phyloP scores from a whole-genome alignment of 2,888 invertebrate genomes.

The Cyclophora albipunctata region DNA sequence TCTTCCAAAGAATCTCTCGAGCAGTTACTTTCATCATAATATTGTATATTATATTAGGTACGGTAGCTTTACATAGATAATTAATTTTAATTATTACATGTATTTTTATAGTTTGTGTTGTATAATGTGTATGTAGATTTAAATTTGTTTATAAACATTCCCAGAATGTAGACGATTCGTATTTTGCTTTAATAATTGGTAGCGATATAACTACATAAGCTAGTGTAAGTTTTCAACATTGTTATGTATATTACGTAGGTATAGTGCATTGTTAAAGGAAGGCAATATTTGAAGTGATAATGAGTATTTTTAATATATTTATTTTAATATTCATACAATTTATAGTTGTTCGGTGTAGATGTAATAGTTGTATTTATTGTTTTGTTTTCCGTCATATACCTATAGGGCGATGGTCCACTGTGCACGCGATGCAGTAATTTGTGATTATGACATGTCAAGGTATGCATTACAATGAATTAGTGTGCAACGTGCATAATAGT shows the following conservation, averaged over 20 bases:
- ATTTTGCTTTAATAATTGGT: conserved; percentile 54
- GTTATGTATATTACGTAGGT: conserved; percentile 19
- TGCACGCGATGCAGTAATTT: too few species aligned
- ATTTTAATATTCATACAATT: conserved; percentile 29
- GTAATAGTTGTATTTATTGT: conserved; percentile 12
- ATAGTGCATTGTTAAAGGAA: conserved; percentile 12
- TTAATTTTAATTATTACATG: conserved; percentile 23
- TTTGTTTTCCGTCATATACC: conserved; percentile 11
- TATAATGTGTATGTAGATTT: conserved; percentile 37
- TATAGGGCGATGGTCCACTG: too few species aligned
- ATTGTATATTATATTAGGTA: conserved; percentile 15
- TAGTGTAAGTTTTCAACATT: conserved; percentile 30
- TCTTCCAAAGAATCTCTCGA: conserved; percentile 26
- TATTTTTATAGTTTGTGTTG: conserved; percentile 54
- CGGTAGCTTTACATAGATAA: conserved; percentile 23
- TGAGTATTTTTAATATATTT: conserved; percentile 28
- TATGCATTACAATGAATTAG: too few species aligned
- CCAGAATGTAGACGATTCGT: conserved; percentile 49
- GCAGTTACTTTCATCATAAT: conserved; percentile 1
- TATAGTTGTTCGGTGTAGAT: conserved; percentile 20
- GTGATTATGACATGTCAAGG: too few species aligned
- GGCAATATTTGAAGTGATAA: conserved; percentile 36
- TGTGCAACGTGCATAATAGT: too few species aligned
- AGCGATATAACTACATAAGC: conserved; percentile 31
- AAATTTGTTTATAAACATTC: conserved; percentile 49